A percentile compares a stretch with the other conserved stretches of the same genome.
Conservation (phyloP, 64 coral and sea anemone species). For the Acropora yongei region DNA sequence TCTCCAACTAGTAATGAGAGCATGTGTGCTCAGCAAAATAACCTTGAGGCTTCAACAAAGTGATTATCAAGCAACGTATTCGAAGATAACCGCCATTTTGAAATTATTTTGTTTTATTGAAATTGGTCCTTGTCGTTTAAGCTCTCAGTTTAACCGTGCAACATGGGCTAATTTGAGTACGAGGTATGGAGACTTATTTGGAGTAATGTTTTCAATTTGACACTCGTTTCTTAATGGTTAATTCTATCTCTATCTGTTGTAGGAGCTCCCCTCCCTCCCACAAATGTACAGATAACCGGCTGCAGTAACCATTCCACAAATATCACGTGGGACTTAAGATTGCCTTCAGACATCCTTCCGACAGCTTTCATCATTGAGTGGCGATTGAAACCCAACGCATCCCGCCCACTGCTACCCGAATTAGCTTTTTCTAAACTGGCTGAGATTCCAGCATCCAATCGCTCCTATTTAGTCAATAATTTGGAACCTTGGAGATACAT, state of each 20-base stretch:
- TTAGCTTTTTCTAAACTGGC: neutral
- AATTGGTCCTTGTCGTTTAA: too few relatives aligned
- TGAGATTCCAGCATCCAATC: neutral
- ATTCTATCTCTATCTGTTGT: neutral
- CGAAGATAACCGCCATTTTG: too few relatives aligned
- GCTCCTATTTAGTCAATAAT: neutral
- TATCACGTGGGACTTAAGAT: conserved; percentile 5
- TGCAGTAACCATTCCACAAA: conserved; percentile 21
- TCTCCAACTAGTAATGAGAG: too few relatives aligned
- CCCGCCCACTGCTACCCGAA: neutral
- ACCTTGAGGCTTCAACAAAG: too few relatives aligned
- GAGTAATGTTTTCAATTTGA: neutral
- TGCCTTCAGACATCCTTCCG: neutral
- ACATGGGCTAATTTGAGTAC: too few relatives aligned
- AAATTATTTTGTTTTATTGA: too few relatives aligned
- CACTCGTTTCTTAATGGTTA: neutral
- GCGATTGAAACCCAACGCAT: neutral
- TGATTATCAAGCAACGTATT: too few relatives aligned
- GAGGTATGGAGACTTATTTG: too few relatives aligned
- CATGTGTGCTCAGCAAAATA: too few relatives aligned
- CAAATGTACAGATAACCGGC: neutral
- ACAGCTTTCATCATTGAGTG: conserved; percentile 32
- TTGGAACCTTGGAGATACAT: conserved; percentile 1
- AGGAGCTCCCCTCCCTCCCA: conserved; percentile 49
- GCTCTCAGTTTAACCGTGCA: too few relatives aligned